A percentile compares a stretch with the other conserved stretches of the same genome.
Conservation (phyloP, 2,888 invertebrate species). For the Drosophila pseudotakahashii region DNA sequence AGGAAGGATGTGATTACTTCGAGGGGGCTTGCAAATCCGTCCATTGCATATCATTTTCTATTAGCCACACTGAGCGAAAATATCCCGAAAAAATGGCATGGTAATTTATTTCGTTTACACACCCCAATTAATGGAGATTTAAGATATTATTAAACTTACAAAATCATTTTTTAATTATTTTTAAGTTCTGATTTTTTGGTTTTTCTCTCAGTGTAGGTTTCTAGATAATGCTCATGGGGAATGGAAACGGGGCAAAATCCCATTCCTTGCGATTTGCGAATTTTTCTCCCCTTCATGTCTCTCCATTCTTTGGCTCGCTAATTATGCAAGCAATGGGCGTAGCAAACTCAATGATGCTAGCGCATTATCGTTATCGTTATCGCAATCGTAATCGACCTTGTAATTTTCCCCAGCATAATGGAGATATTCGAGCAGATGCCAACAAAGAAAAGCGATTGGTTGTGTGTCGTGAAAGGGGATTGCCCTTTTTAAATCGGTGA, state of each 20-base stretch:
- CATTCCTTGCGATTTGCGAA: conserved; percentile 3
- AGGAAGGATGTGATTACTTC: conserved; percentile 53
- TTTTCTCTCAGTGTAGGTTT: not conserved
- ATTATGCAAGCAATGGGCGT: conserved; percentile 28
- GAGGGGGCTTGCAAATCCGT: not conserved
- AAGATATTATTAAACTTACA: not conserved
- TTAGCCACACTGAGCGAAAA: conserved; percentile 7
- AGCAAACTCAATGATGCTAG: conserved; percentile 29
- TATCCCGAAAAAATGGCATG: not conserved
- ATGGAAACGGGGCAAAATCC: not conserved
- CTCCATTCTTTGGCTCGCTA: conserved; percentile 5
- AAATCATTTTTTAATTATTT: too few species aligned
- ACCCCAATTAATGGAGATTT: not conserved
- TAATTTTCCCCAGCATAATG: conserved; percentile 11
- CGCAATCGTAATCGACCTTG: conserved; percentile 30
- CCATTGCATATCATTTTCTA: conserved; percentile 54
- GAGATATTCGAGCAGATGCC: conserved; percentile 6
- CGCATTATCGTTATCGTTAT: conserved; percentile 34
- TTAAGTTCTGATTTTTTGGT: too few species aligned
- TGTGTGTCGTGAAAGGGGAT: conserved; percentile 2
- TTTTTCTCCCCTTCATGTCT: not conserved
- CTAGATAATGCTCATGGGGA: not conserved
- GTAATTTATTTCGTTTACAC: too few species aligned
- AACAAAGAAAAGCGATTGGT: not conserved
- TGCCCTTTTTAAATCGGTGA: conserved; percentile 6